These are phyloP conservation scores for Eugnorisma glareosa DNA, from an alignment of 2,888 invertebrate species.

Conservation along the genomic window DNA sequence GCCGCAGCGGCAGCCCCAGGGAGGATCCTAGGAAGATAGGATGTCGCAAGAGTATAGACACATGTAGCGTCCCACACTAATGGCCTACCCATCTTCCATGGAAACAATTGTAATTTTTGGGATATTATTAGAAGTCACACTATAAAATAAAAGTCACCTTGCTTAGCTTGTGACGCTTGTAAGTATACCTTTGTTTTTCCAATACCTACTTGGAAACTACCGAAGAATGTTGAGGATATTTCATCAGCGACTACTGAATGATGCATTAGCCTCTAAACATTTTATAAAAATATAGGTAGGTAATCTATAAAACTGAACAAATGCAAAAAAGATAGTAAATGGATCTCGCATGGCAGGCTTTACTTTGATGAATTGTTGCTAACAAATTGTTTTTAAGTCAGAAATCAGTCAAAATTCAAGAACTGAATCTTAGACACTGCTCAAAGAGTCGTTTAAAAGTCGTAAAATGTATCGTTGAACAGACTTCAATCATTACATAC, in stretches of 20 bases:
- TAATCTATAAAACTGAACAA: neutral
- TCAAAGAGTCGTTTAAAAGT: neutral
- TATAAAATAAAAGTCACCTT: too few species aligned
- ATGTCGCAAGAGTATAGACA: too few species aligned
- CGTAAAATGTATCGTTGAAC: neutral
- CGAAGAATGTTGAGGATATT: neutral
- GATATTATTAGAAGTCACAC: too few species aligned
- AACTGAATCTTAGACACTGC: neutral
- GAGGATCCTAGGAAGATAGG: too few species aligned
- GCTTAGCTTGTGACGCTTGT: too few species aligned
- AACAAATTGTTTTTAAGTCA: neutral
- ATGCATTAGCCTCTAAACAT: neutral
- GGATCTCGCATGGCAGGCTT: neutral
- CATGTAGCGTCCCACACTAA: too few species aligned
- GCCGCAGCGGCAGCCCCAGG: too few species aligned
- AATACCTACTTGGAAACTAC: neutral
- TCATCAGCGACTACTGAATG: neutral
- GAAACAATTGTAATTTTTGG: too few species aligned
- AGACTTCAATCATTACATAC: neutral
- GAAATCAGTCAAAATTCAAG: neutral
- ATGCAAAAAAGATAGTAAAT: neutral
- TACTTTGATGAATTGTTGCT: neutral
- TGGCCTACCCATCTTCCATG: too few species aligned
- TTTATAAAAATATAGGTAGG: neutral
- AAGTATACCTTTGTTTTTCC: too few species aligned